Evolutionary conservation across 2,888 invertebrate genomes (phyloP), one percentile per base, ranked within the genome.

Genomic region (Coremacera marginata): DNA sequence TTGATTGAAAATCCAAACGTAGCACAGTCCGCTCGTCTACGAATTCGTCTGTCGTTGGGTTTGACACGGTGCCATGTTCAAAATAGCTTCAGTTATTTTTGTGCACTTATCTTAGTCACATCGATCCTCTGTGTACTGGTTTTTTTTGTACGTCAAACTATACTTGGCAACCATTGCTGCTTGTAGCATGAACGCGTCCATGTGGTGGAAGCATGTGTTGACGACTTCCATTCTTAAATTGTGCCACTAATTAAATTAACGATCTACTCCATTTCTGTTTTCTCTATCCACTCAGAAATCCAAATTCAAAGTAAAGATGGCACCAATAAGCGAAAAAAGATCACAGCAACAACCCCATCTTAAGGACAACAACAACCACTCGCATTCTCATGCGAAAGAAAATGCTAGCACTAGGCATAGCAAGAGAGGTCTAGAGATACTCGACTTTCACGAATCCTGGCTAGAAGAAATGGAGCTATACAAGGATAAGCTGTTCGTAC

Each of bases 371-470:
- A 73, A 49, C 63, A 77, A 76, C n/a, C 77, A 80, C 44, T 77
- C 78, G 65, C 76, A 77, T 70, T 57, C 80, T 19, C 81, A 84
- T 51, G 81, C 84, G 16, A 87, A 89, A 82, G 87, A 88, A 80
- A 89, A 89, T 74, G 75, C 81, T 60, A 75, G 78, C 25, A 76
- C 81, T 25, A 86, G 81, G 52, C 70, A 44, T 49, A 49, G 51
- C 49, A 80, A 79, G 60, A 87, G 85, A 67, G 85, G 86, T 65
- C 83, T 89, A 27, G 89, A 89, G 76, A 89, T 89, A 14, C 80
- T 88, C 14, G 89, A 89, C 78, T 89, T 88, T 72, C 88, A 89
- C 74, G 89, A 89, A 60, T 88, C 89, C 22, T 89, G 89, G 89
- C 81, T 89, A 52, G 86, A 88, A 76, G 89, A 89, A 78, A 86